These are phyloP conservation scores for Champsocephalus esox DNA, from an alignment of 2,797 vertebrate species.

Conservation along the genomic window DNA sequence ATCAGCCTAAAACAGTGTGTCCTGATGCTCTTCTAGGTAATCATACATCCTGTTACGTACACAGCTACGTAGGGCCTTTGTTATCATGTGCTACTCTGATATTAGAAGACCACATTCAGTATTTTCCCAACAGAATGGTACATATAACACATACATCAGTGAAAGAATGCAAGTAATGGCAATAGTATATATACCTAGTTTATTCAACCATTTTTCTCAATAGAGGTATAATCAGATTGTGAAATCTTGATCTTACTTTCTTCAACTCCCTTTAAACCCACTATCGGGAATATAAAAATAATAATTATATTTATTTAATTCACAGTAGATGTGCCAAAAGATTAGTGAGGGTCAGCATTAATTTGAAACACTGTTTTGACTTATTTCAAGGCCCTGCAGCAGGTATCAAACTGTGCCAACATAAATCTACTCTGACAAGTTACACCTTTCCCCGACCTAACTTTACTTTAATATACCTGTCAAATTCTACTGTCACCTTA, in stretches of 20 bases:
- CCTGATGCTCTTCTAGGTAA: too few relatives aligned
- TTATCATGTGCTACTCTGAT: too few relatives aligned
- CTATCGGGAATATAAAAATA: neutral
- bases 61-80: too few relatives aligned
- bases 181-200: too few relatives aligned
- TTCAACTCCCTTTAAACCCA: neutral
- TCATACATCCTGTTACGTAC: too few relatives aligned
- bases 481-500: neutral
- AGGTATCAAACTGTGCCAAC: neutral
- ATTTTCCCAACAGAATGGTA: too few relatives aligned
- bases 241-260: neutral
- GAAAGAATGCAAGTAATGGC: too few relatives aligned
- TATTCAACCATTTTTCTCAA: too few relatives aligned
- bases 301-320: neutral
- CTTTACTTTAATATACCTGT: neutral
- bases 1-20: too few relatives aligned
- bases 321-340: neutral
- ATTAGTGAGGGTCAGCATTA: neutral
- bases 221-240: neutral
- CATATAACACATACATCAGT: too few relatives aligned
- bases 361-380: neutral
- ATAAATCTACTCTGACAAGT: neutral
- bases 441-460: neutral
- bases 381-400: neutral
- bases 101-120: too few relatives aligned